Percentiles rank a stretch among this genome's conserved stretches.
These are phyloP conservation scores for Vireo griseus DNA, from an alignment of 2,797 vertebrate species.

Conservation along the genomic window DNA sequence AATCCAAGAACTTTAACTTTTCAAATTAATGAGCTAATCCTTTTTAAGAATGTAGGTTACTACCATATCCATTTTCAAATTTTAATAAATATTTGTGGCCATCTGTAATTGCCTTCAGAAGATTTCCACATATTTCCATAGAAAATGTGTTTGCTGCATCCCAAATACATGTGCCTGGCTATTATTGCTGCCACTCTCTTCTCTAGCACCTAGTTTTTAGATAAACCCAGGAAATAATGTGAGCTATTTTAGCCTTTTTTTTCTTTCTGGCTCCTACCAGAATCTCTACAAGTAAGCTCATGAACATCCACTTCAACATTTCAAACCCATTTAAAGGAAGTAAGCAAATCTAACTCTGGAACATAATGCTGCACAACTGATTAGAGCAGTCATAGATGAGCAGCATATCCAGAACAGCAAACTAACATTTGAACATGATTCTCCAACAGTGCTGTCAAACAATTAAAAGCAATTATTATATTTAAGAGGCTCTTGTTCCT, in stretches of 20 bases:
- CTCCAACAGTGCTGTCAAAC: not conserved
- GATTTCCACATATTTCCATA: not conserved
- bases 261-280: not conserved
- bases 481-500: not conserved
- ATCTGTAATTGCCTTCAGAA: not conserved
- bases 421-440: not conserved
- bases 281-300: not conserved
- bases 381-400: not conserved
- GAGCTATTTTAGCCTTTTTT: not conserved
- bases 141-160: not conserved
- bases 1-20: not conserved
- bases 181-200: not conserved
- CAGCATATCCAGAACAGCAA: not conserved
- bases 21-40: not conserved
- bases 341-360: not conserved
- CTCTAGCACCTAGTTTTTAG: not conserved
- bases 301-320: not conserved
- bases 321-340: not conserved
- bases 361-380: not conserved
- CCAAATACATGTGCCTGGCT: not conserved
- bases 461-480: not conserved
- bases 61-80: not conserved
- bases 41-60: not conserved
- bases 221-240: not conserved
- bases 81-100: conserved; percentile 30